Conservation (phyloP, 2,113 vertebrate species). For the Eupsittula cactorum region DNA sequence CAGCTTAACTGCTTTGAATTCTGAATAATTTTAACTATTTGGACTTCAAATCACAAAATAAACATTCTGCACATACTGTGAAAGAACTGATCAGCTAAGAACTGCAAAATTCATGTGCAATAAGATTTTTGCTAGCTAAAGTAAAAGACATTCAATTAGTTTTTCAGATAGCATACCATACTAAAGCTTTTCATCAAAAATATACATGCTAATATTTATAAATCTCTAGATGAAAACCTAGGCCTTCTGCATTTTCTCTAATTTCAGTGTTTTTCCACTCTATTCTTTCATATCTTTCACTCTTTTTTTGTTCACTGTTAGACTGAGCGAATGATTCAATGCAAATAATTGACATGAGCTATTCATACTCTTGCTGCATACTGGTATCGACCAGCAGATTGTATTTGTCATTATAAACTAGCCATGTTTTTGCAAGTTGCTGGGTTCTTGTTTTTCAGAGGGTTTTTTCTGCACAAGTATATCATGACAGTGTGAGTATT, state of each 20-base stretch:
- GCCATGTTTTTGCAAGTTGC: not conserved
- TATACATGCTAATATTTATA: not conserved
- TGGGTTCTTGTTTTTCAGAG: rapidly evolving
- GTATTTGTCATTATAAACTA: not conserved
- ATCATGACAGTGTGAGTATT: not conserved
- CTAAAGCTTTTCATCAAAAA: not conserved
- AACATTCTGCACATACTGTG: not conserved
- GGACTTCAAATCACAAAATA: not conserved
- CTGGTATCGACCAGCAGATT: not conserved
- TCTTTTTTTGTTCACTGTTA: not conserved
- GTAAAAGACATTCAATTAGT: not conserved
- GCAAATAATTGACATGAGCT: not conserved
- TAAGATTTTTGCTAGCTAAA: not conserved
- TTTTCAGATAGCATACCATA: not conserved
- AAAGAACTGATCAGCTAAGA: not conserved
- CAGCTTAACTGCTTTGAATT: not conserved
- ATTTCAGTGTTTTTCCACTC: not conserved
- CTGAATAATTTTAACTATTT: not conserved
- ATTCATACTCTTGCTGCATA: not conserved
- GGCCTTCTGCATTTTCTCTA: not conserved
- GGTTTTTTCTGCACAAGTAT: not conserved
- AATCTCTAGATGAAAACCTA: not conserved
- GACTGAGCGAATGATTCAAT: not conserved
- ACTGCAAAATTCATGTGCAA: not conserved
- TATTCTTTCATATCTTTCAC: not conserved